A percentile compares a stretch with the other conserved stretches of the same genome.
phyloP scores from a whole-genome alignment of 2,888 invertebrate genomes.

The Gnatocerus cornutus region DNA sequence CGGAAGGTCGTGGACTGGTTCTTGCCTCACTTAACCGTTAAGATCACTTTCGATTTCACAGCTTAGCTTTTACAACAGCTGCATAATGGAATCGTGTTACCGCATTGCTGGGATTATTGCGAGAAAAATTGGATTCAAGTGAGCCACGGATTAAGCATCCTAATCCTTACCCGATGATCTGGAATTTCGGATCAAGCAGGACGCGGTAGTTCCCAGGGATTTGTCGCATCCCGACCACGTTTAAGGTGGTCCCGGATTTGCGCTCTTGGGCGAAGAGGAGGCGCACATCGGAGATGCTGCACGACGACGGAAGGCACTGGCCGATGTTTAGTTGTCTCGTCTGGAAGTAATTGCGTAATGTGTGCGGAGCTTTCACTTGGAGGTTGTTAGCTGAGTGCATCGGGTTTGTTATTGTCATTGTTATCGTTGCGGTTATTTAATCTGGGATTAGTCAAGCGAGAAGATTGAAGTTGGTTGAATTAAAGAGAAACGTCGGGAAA shows the following conservation, averaged over 20 bases:
- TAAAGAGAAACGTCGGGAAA: too few relatives aligned
- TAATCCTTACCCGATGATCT: constrained; percentile 78
- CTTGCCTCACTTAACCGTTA: constrained; percentile 21
- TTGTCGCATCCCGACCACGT: constrained; percentile 76
- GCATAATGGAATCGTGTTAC: neutral
- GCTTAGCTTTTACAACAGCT: constrained; percentile 19
- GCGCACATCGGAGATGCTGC: constrained; percentile 74
- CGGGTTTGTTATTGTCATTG: neutral
- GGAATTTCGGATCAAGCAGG: constrained; percentile 78
- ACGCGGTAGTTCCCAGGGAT: constrained; percentile 82
- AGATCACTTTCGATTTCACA: constrained; percentile 28
- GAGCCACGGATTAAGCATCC: too few relatives aligned
- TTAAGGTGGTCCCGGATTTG: constrained; percentile 68
- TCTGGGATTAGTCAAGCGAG: too few relatives aligned
- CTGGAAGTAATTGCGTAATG: constrained; percentile 69
- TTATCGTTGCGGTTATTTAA: neutral
- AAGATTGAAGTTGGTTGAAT: too few relatives aligned
- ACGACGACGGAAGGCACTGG: constrained; percentile 83
- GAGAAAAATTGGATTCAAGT: too few relatives aligned
- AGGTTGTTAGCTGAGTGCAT: constrained; percentile 14
- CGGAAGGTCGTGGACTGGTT: constrained; percentile 4
- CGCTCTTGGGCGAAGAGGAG: constrained; percentile 67
- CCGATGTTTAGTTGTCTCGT: constrained; percentile 81
- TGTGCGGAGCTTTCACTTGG: constrained; percentile 40
- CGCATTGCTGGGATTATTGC: constrained; percentile 10